Percentiles rank a stretch among this genome's conserved stretches.
phyloP scores from a whole-genome alignment of 2,888 invertebrate species.

The Caenorhabditis virilis region DNA sequence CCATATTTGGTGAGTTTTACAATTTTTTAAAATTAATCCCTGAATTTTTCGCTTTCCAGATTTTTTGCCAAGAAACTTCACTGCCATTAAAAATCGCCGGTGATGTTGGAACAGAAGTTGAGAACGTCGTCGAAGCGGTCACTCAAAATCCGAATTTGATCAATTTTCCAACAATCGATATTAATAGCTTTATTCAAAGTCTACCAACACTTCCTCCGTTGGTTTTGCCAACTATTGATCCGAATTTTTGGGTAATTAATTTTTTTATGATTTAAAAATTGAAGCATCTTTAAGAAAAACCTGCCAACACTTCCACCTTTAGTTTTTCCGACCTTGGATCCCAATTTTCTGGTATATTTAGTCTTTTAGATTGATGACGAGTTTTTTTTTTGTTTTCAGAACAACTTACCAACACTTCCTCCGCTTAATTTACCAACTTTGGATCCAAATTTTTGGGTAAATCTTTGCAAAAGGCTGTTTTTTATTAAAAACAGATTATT shows the following conservation, averaged over 20 bases:
- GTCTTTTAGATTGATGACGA: not conserved
- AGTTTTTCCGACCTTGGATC: not conserved
- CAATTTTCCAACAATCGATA: not conserved
- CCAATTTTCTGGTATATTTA: not conserved
- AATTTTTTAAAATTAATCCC: constrained; percentile 3
- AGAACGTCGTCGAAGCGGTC: constrained; percentile 4
- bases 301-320: constrained; percentile 2
- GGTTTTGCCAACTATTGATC: constrained; percentile 1
- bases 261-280: not conserved
- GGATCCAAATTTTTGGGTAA: constrained; percentile 5
- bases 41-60: not conserved
- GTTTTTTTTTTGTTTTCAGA: constrained; percentile 10
- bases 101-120: constrained; percentile 9
- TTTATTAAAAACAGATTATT: too few species aligned
- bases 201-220: constrained; percentile 2
- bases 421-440: constrained; percentile 16
- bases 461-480: not conserved
- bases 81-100: not conserved
- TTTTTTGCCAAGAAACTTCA: not conserved
- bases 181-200: not conserved
- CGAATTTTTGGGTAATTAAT: not conserved
- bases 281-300: not conserved
- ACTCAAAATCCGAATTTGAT: constrained; percentile 14
- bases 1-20: not conserved
- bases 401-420: constrained; percentile 15